phyloP scores from a whole-genome alignment of 2,113 vertebrate species.

The Halcyon senegalensis region DNA sequence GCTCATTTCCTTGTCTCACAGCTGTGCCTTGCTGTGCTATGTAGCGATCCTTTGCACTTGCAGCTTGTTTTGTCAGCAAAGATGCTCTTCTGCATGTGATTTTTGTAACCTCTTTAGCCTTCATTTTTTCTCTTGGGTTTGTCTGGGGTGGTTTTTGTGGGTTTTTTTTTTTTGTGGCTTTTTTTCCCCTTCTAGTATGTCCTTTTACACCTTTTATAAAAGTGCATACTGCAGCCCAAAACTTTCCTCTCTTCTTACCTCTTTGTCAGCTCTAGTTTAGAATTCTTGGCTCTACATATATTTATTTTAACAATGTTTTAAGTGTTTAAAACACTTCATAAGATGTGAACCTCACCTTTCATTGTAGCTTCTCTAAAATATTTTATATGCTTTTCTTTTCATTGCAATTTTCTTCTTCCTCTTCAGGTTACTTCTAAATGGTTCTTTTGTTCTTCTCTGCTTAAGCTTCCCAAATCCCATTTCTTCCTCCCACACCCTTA shows the following conservation, averaged over 20 bases:
- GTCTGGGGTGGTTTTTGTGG: not conserved
- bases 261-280: not conserved
- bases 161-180: not conserved
- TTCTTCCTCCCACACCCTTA: conserved; percentile 56
- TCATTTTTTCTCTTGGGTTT: not conserved
- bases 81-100: not conserved
- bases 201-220: not conserved
- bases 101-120: not conserved
- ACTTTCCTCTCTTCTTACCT: not conserved
- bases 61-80: not conserved
- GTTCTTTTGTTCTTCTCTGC: conserved; percentile 18
- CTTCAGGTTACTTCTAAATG: conserved; percentile 7
- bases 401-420: conserved; percentile 18
- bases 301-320: not conserved
- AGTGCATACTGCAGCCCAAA: not conserved
- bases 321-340: not conserved
- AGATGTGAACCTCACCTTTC: not conserved
- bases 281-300: not conserved
- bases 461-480: not conserved
- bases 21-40: not conserved
- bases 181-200: not conserved
- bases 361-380: not conserved
- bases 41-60: not conserved
- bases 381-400: not conserved
- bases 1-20: not conserved